Conservation (phyloP, 2,888 invertebrate species). For the Drosophila cracens region DNA sequence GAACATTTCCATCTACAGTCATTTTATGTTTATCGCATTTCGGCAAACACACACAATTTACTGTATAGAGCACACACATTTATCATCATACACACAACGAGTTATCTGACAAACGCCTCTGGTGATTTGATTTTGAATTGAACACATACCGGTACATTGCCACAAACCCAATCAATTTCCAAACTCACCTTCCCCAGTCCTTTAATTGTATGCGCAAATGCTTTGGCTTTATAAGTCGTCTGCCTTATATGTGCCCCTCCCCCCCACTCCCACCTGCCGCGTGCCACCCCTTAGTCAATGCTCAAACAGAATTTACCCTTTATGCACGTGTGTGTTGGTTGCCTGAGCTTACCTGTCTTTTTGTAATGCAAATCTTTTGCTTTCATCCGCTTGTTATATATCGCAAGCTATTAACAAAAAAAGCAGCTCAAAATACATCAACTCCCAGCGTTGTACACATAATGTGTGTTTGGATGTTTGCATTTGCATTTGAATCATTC, state of each 20-base stretch:
- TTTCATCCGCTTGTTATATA: slow-evolving; percentile 80
- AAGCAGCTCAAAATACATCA: slow-evolving; percentile 13
- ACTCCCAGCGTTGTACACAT: slow-evolving; percentile 8
- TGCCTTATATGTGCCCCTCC: slow-evolving; percentile 10
- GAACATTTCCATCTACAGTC: not conserved
- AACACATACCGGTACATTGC: slow-evolving; percentile 31
- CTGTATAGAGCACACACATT: slow-evolving; percentile 11
- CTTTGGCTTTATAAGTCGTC: slow-evolving; percentile 53
- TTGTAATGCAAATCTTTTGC: slow-evolving; percentile 80
- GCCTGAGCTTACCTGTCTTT: slow-evolving; percentile 68
- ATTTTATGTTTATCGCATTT: slow-evolving; percentile 4
- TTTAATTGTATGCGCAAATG: slow-evolving; percentile 48
- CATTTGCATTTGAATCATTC: slow-evolving; percentile 79
- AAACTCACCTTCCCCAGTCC: not conserved
- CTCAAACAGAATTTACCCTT: slow-evolving; percentile 40
- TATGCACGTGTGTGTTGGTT: slow-evolving; percentile 32
- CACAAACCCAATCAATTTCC: slow-evolving; percentile 64
- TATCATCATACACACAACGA: slow-evolving; percentile 28
- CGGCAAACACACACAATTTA: slow-evolving; percentile 1
- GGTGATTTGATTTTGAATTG: slow-evolving; percentile 55
- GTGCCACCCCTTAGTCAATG: not conserved
- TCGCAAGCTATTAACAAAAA: slow-evolving; percentile 76
- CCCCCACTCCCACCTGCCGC: not conserved
- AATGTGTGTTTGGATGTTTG: slow-evolving; percentile 32
- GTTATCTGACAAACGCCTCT: slow-evolving; percentile 39